phyloP scores from a whole-genome alignment of 2,888 invertebrate species.

The Palloptera scutellata region DNA sequence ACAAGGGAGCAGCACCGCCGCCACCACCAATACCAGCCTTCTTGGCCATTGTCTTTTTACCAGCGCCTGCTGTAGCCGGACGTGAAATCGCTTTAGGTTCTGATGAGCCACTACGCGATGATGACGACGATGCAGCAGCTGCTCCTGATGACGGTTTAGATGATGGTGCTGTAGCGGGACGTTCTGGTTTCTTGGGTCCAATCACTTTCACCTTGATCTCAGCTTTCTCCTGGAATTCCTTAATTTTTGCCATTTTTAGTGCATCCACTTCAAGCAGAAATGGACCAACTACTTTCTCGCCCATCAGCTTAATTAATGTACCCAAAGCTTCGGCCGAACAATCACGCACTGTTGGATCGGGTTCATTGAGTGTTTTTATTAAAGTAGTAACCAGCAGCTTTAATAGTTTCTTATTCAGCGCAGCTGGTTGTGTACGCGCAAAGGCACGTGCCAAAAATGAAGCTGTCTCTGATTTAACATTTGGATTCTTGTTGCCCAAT shows the following conservation, averaged over 20 bases:
- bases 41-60: constrained; percentile 40
- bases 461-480: constrained; percentile 87
- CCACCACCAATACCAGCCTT: constrained; percentile 44
- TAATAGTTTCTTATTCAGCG: constrained; percentile 87
- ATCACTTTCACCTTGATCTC: constrained; percentile 80
- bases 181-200: constrained; percentile 68
- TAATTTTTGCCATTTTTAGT: constrained; percentile 91
- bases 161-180: constrained; percentile 60
- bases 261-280: constrained; percentile 89
- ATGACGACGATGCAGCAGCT: constrained; percentile 44
- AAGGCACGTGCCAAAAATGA: constrained; percentile 85
- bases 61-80: constrained; percentile 53
- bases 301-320: constrained; percentile 90
- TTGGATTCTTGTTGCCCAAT: constrained; percentile 90
- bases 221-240: constrained; percentile 93
- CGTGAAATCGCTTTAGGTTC: constrained; percentile 58
- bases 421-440: constrained; percentile 79
- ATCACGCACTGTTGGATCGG: constrained; percentile 91
- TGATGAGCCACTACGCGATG: constrained; percentile 53
- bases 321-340: constrained; percentile 93
- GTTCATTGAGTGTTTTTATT: constrained; percentile 71
- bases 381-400: constrained; percentile 82
- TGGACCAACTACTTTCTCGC: constrained; percentile 87
- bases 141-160: constrained; percentile 51
- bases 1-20: constrained; percentile 40